Evolutionary conservation across 2,113 vertebrate genomes (phyloP).

Genomic region (Oostethus manadensis): DNA sequence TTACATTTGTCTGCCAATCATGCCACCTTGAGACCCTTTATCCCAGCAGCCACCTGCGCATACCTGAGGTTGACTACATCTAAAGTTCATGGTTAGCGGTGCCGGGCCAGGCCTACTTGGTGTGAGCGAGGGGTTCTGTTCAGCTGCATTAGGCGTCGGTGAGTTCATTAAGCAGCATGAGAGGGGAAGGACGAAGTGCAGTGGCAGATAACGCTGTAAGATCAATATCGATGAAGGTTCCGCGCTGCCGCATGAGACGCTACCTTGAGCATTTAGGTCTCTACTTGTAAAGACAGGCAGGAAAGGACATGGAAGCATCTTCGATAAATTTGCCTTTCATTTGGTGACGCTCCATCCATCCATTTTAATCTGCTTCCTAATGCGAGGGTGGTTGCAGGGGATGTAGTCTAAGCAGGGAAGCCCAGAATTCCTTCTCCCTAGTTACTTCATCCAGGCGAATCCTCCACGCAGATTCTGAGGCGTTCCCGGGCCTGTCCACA

Average conservation of each 20-base stretch:
- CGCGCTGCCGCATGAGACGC: constrained; percentile 38
- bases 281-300: constrained; percentile 5
- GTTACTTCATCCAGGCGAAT: no score
- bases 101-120: constrained; percentile 51
- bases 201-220: constrained; percentile 44
- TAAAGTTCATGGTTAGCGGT: constrained; percentile 32
- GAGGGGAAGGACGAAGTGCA: constrained; percentile 42
- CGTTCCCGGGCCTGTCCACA: no score
- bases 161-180: constrained; percentile 65
- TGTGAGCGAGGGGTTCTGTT: constrained; percentile 54
- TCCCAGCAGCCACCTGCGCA: constrained; percentile 43
- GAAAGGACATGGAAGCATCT: no score
- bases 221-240: constrained; percentile 54
- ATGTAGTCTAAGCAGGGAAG: no score
- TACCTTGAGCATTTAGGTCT: constrained; percentile 21
- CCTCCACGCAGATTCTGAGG: no score
- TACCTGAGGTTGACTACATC: constrained; percentile 40
- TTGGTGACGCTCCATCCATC: no score
- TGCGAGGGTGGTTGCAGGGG: no score
- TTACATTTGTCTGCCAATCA: constrained; percentile 63
- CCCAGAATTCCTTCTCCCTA: no score
- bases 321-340: no score
- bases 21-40: constrained; percentile 45
- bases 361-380: no score
- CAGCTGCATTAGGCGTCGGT: constrained; percentile 51